Evolutionary conservation across 2,113 vertebrate genomes (phyloP).

Genomic region (Pimephales promelas): DNA sequence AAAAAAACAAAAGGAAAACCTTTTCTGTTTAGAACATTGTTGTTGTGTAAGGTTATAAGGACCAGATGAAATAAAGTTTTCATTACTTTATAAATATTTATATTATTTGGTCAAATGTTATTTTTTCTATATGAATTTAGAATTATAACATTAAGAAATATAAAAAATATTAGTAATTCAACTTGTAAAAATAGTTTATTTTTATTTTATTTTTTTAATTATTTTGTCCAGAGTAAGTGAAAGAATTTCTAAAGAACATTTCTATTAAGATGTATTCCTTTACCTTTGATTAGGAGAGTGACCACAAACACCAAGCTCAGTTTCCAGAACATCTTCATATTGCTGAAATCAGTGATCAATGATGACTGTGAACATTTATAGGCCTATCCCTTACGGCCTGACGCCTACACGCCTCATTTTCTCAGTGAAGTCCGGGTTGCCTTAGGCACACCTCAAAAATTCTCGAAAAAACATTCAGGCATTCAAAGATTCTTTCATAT

Average conservation of each 20-base stretch:
- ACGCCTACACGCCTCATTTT: not conserved
- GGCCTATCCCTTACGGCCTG: not conserved
- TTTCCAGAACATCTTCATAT: constrained; percentile 28
- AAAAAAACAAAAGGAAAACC: too few relatives aligned
- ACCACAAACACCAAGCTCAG: constrained; percentile 12
- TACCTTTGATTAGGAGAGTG: constrained; percentile 24
- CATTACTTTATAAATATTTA: too few relatives aligned
- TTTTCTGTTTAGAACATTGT: too few relatives aligned
- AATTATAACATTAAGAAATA: too few relatives aligned
- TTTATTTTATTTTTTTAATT: too few relatives aligned
- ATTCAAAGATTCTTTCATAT: not conserved
- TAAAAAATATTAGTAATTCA: not conserved
- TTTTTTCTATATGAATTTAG: too few relatives aligned
- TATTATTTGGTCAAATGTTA: too few relatives aligned
- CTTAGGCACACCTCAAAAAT: not conserved
- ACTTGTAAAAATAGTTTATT: not conserved
- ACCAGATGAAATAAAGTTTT: not conserved
- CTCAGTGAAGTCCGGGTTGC: not conserved
- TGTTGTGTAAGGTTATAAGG: too few relatives aligned
- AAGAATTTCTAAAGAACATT: not conserved
- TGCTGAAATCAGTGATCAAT: not conserved
- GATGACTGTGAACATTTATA: not conserved
- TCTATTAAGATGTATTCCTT: not conserved
- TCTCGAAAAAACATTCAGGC: not conserved
- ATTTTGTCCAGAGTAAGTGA: not conserved